A percentile compares a stretch with the other conserved stretches of the same genome.
Evolutionary conservation across 2,888 invertebrate genomes (phyloP).

Genomic region (Pherbina coryleti): DNA sequence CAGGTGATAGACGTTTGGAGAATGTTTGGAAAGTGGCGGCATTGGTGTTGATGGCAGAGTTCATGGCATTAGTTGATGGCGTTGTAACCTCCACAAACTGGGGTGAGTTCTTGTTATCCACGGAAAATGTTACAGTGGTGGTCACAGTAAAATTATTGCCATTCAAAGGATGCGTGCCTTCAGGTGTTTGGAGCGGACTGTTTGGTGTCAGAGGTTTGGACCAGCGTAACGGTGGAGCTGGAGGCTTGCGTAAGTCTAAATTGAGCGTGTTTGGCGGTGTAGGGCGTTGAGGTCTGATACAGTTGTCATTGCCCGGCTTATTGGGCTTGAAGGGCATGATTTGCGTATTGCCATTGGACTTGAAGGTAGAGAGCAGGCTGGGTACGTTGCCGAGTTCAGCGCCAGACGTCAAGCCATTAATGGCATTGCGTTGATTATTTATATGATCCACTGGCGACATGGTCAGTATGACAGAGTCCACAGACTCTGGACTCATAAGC

Average conservation of each 20-base stretch:
- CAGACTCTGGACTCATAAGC: slow-evolving; percentile 72
- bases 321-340: slow-evolving; percentile 48
- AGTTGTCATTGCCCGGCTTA: slow-evolving; percentile 64
- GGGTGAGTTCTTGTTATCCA: slow-evolving; percentile 66
- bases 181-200: slow-evolving; percentile 60
- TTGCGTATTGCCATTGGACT: slow-evolving; percentile 70
- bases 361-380: slow-evolving; percentile 76
- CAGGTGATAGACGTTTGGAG: slow-evolving; percentile 79
- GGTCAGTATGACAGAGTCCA: slow-evolving; percentile 80
- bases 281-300: slow-evolving; percentile 77
- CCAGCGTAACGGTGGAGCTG: slow-evolving; percentile 88
- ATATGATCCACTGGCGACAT: slow-evolving; percentile 76
- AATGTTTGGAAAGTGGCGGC: slow-evolving; percentile 73
- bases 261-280: slow-evolving; percentile 88
- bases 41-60: slow-evolving; percentile 56
- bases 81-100: slow-evolving; percentile 67
- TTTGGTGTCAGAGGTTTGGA: slow-evolving; percentile 79
- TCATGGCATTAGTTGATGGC: slow-evolving; percentile 60
- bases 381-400: slow-evolving; percentile 47
- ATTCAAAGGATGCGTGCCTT: slow-evolving; percentile 63
- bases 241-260: slow-evolving; percentile 76
- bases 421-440: slow-evolving; percentile 52
- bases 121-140: slow-evolving; percentile 87
- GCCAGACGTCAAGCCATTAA: slow-evolving; percentile 49
- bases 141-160: slow-evolving; percentile 84